Evolutionary conservation across 2,113 vertebrate genomes (phyloP), one percentile per base, ranked within the genome.

Genomic region (Anser brachyrhynchus): DNA sequence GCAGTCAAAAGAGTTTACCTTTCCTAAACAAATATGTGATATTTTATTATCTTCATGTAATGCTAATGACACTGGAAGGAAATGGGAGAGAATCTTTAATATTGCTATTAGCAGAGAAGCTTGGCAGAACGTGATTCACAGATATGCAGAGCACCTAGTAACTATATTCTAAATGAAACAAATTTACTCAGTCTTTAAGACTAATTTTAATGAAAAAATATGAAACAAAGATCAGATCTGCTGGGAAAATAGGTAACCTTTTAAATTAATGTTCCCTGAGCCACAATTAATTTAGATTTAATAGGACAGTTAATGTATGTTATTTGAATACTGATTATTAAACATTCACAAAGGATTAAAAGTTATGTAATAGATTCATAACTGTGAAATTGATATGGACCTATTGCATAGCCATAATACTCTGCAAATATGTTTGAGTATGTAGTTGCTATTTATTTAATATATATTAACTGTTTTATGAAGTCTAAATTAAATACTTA

Each of bases 221-320:
- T 79, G 94, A 90, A 96, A 96, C 80, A 95, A 96, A 98, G 96
- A 97, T 93, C 93, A 96, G 96, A 94, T 96, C 96, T 96, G 58
- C 92, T 73, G 96, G 92, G 92, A 96, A 97, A 97, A 96, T 95
- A 90, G 84, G 83, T 93, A 97, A 93, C 94, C 84, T 96, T 98
- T 98, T 95, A 98, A 97, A 96, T 97, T 95, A 97, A 97, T 96
- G 92, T 86, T 97, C 94, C 93, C 95, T 89, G 83, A 97, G 97
- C 97, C 91, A 97, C 90, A 97, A 97, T 98, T 97, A 97, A 98
- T 97, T 96, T 97, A 94, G 91, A 97, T 97, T 98, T 97, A 98
- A 96, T 91, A 97, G 93, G 95, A 98, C 94, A 96, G 93, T 89
- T 97, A 87, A 92, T 58, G 90, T 97, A 95, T 97, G 96, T 96